phyloP scores from a whole-genome alignment of 1,140 invertebrate species.

The Bombus breviceps region DNA sequence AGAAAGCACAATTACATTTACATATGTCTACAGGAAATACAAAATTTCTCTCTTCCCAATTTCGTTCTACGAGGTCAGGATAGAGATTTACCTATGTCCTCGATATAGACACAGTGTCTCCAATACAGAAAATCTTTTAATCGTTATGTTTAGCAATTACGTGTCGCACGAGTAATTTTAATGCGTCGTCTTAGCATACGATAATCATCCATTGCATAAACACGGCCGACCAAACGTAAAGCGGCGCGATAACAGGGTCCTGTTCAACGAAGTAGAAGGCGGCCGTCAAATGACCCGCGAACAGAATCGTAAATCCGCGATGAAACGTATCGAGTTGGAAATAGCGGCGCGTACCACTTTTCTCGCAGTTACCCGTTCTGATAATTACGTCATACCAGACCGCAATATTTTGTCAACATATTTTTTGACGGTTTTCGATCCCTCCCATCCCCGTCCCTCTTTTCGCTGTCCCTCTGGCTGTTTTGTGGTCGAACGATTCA shows the following conservation, averaged over 20 bases:
- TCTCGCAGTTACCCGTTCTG: neutral
- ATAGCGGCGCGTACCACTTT: neutral
- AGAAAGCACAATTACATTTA: constrained; percentile 45
- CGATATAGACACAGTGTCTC: too few relatives aligned
- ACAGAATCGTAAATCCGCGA: constrained; percentile 23
- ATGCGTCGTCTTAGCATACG: neutral
- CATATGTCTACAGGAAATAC: neutral
- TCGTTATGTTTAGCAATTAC: neutral
- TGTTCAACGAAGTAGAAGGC: constrained; percentile 22
- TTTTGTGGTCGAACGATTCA: constrained; percentile 37
- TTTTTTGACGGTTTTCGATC: constrained; percentile 1
- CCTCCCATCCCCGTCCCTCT: neutral
- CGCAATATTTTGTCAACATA: constrained; percentile 31
- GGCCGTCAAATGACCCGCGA: constrained; percentile 33
- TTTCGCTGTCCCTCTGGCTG: neutral
- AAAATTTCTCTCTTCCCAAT: neutral
- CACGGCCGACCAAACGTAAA: neutral
- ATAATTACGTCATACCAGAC: constrained; percentile 26
- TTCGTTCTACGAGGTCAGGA: neutral
- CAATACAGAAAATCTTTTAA: neutral
- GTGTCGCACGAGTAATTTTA: neutral
- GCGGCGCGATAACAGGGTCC: neutral
- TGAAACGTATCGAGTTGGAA: constrained; percentile 26
- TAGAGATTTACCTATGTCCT: neutral
- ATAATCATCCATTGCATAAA: constrained; percentile 11